phyloP scores from a whole-genome alignment of 2,113 vertebrate genomes.

The Tetraodon nigroviridis region DNA sequence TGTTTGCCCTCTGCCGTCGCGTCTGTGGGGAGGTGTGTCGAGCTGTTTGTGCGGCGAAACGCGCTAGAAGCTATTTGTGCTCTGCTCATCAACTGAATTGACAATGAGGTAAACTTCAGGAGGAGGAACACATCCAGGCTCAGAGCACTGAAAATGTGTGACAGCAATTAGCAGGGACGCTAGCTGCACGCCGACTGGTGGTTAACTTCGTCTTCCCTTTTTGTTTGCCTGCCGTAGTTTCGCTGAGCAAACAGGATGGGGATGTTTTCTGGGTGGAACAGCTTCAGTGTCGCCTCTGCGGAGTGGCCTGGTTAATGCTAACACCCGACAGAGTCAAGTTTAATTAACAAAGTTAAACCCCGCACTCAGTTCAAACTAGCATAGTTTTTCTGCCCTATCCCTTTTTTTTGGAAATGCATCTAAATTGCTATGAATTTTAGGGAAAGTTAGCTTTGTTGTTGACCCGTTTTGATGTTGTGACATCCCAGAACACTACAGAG shows the following conservation, averaged over 20 bases:
- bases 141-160: slow-evolving; percentile 19
- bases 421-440: no score
- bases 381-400: no score
- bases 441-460: no score
- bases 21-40: slow-evolving; percentile 22
- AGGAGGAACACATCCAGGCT: neutral
- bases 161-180: slow-evolving; percentile 32
- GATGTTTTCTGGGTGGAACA: slow-evolving; percentile 4
- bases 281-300: slow-evolving; percentile 7
- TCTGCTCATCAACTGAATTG: slow-evolving; percentile 28
- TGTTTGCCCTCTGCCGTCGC: slow-evolving; percentile 29
- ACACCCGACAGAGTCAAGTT: neutral
- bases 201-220: slow-evolving; percentile 29
- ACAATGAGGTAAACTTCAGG: slow-evolving; percentile 31
- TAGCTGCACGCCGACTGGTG: slow-evolving; percentile 21
- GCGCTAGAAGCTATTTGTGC: slow-evolving; percentile 46
- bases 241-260: slow-evolving; percentile 25
- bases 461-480: no score
- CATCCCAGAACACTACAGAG: no score
- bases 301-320: neutral
- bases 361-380: no score
- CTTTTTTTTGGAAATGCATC: no score
- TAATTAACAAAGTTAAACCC: no score
- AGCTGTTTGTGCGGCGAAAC: slow-evolving; percentile 47
- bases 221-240: slow-evolving; percentile 32